Base-by-base conservation (phyloP, 2,113 vertebrate species). In the Crotalus helleri region DNA sequence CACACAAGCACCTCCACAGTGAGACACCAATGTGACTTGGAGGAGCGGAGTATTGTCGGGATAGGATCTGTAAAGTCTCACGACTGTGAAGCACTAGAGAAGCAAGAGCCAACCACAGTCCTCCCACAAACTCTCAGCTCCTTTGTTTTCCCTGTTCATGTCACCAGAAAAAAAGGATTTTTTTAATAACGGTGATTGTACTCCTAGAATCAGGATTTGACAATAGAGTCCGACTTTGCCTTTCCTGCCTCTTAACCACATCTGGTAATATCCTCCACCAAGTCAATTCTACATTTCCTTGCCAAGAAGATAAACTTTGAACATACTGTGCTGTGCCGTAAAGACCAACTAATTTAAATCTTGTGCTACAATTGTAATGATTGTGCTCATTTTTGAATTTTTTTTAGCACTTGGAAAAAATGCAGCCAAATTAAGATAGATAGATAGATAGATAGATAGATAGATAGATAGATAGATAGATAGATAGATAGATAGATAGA, bases 1-100 rank as follows among this genome's bases (percentile, higher is more conserved):
- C 88, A 0, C 96, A 96, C 92, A 97, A 98, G 93, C 98, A 97
- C 21, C 95, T 91, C 90, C 98, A 98, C 94, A 98, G 97, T 13
- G 98, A 99, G 97, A 99, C 98, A 94, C 96, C 96, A 85, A 98
- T 98, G 98, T 99, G 98, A 96, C 49, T 17, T 19, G 44, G 44
- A 91, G 93, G 94, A 26, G 85, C 1, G 5, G 11, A 24, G 33
- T 5, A 85, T 90, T 69, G 39, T 0, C 0, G 91, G 94, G 39
- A 90, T 53, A 90, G 87, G 88, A 87, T 88, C 92, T 93, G 91
- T 53, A 51, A 91, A 94, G 92, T 89, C 51, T 0, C 9, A 85
- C 57, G 93, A 91, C 88, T 94, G 93, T 90, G 92, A 93, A 93
- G 88, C 3, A 33, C 88, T 92, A 87, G 89, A 69, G 93, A 81